These are phyloP conservation scores for Sphaerodactylus townsendi DNA, from an alignment of 2,113 vertebrate genomes.

Conservation along the genomic window DNA sequence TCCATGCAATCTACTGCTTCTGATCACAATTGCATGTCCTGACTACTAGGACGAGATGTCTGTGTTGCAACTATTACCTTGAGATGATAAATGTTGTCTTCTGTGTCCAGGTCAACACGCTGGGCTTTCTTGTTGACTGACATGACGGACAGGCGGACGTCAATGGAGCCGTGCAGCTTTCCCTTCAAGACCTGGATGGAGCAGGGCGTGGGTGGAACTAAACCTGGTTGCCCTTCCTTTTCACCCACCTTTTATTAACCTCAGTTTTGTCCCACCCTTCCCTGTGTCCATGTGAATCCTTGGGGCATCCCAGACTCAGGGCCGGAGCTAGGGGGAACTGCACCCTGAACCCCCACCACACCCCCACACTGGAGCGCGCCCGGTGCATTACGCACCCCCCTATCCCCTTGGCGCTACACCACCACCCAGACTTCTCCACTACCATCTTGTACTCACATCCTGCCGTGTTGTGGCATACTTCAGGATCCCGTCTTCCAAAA, in stretches of 20 bases:
- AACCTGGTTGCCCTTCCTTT: accelerated
- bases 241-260: accelerated
- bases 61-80: conserved; percentile 72
- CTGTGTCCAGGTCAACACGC: conserved; percentile 90
- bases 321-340: too few relatives aligned
- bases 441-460: conserved; percentile 80
- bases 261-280: neutral
- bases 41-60: neutral
- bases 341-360: too few relatives aligned
- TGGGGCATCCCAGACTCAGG: too few relatives aligned
- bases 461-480: conserved; percentile 86
- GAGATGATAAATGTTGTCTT: conserved; percentile 91
- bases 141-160: conserved; percentile 89
- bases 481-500: conserved; percentile 87
- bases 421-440: neutral
- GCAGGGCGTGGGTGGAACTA: neutral
- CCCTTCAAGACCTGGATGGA: conserved; percentile 82
- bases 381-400: too few relatives aligned
- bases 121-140: conserved; percentile 92
- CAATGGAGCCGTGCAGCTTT: conserved; percentile 88
- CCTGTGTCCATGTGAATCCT: neutral
- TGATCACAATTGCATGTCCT: accelerated
- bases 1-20: too few relatives aligned
- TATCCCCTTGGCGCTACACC: too few relatives aligned
- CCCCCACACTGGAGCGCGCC: too few relatives aligned